These are phyloP conservation scores for Hedychridium roseum DNA, from an alignment of 2,888 invertebrate genomes.

Conservation along the genomic window DNA sequence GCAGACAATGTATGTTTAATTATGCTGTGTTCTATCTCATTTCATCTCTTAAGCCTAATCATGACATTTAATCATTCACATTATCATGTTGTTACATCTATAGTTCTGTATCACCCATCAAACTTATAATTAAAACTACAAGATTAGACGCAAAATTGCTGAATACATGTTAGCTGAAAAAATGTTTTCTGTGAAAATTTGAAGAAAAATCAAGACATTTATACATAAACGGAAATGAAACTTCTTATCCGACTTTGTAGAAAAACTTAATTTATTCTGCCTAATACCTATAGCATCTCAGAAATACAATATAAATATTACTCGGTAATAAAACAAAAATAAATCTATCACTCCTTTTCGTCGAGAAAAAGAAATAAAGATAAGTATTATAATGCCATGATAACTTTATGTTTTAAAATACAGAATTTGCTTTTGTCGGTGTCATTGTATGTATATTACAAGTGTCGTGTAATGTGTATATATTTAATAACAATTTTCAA, in stretches of 20 bases:
- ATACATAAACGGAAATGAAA: constrained; percentile 27
- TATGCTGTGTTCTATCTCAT: constrained; percentile 33
- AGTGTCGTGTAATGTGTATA: constrained; percentile 27
- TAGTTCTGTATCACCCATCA: too few relatives aligned
- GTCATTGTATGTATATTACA: constrained; percentile 12
- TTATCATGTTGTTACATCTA: too few relatives aligned
- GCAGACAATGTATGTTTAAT: constrained; percentile 37
- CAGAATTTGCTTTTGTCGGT: constrained; percentile 30
- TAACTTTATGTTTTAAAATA: constrained; percentile 32
- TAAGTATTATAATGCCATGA: constrained; percentile 35
- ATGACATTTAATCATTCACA: too few relatives aligned
- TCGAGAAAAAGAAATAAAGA: constrained; percentile 20
- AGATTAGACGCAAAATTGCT: too few relatives aligned
- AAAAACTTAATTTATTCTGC: constrained; percentile 36
- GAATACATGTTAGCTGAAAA: too few relatives aligned
- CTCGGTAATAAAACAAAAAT: constrained; percentile 28
- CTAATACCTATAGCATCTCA: constrained; percentile 26
- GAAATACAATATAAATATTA: constrained; percentile 33
- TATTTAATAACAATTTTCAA: constrained; percentile 43
- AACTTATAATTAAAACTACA: too few relatives aligned
- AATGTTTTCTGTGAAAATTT: too few relatives aligned
- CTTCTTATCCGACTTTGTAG: constrained; percentile 26
- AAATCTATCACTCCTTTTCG: constrained; percentile 26
- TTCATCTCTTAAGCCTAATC: too few relatives aligned
- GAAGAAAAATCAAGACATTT: too few relatives aligned